Evolutionary conservation across 2,113 vertebrate species (phyloP), one percentile per base, ranked within the genome.

Genomic region (Heteronetta atricapilla): DNA sequence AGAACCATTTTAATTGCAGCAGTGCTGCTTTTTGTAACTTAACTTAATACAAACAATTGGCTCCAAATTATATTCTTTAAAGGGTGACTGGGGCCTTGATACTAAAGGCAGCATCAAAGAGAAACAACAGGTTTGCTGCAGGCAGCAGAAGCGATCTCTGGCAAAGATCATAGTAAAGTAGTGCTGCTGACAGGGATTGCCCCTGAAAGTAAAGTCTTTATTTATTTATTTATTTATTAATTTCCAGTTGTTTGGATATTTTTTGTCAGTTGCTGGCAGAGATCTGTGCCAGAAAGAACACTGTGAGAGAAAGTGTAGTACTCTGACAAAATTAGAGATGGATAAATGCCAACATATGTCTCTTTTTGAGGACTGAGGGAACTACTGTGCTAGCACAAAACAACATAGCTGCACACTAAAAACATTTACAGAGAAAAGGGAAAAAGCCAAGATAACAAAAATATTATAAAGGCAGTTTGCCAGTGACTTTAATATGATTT

Each of bases 401-500:
- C 53, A 84, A 26, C 25, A 28, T 40, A 89, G 58, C 64, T 89
- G 87, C 74, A 90, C 36, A 90, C 50, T 1, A 6, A 55, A 93
- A 84, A 77, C 70, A 88, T 93, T 89, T 92, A 81, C 53, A 81
- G 25, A 77, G 36, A 58, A 75, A 86, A 90, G 56, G 46, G 62
- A 81, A 87, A 86, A 95, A 89, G 48, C 38, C 63, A 95, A 93
- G 88, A 86, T 40, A 86, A 42, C 48, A 88, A 91, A 86, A 92
- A 56, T 82, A 86, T 55, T 56, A 68, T 38, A 75, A 76, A 90
- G 89, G 82, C 80, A 89, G 50, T 29, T 53, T 0, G n/a, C 89
- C 79, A 93, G 50, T 64, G 48, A 77, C 78, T 94, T 91, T 95
- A 83, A 56, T 76, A 72, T 78, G 42, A 94, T 93, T 93, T 93